phyloP scores from a whole-genome alignment of 2,113 vertebrate species.

The Neodon shergylaensis region DNA sequence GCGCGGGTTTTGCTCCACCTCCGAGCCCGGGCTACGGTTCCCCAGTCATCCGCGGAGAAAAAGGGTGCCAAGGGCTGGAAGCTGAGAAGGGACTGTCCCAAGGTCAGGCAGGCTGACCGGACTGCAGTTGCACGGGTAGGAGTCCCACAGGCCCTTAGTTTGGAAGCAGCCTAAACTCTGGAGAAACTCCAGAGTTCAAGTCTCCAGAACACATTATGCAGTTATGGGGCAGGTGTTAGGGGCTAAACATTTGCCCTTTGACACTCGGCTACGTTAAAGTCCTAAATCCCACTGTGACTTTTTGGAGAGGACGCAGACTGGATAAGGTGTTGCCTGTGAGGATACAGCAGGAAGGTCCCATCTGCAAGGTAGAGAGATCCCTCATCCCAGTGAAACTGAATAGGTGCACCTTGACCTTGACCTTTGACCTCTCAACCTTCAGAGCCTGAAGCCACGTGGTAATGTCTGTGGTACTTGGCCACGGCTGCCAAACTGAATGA shows the following conservation, averaged over 20 bases:
- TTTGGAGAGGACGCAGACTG: not conserved
- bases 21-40: not conserved
- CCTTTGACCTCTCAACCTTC: not conserved
- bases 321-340: not conserved
- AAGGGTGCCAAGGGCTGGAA: not conserved
- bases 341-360: too few species aligned
- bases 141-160: not conserved
- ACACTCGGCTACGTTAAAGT: not conserved
- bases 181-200: not conserved
- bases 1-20: not conserved
- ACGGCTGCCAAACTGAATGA: not conserved
- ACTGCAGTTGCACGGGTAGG: not conserved
- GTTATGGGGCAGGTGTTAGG: not conserved
- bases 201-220: too few species aligned
- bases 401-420: not conserved
- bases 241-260: not conserved
- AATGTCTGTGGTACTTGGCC: not conserved
- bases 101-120: not conserved
- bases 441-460: not conserved
- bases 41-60: not conserved
- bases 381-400: not conserved
- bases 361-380: not conserved
- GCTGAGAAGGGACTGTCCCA: slow-evolving; percentile 22
- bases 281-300: not conserved
- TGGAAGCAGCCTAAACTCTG: not conserved